Conservation (phyloP, 2,113 vertebrate genomes). For the Eulemur macaco region DNA sequence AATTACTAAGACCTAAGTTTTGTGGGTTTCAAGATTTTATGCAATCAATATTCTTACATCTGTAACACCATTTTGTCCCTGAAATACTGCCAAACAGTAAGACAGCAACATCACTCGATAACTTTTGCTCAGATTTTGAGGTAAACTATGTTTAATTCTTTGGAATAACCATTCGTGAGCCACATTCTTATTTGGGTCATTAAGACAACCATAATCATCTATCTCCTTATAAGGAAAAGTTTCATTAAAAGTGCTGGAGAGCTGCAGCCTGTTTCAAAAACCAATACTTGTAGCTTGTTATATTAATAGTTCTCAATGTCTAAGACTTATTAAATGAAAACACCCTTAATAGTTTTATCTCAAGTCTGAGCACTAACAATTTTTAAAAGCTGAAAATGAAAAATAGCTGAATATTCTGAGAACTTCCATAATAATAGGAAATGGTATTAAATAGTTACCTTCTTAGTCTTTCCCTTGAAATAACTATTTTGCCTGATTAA, state of each 20-base stretch:
- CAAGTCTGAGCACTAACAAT: slow-evolving; percentile 23
- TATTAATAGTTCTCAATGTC: slow-evolving; percentile 74
- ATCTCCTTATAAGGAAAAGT: slow-evolving; percentile 84
- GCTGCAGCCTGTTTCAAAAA: slow-evolving; percentile 81
- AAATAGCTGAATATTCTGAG: slow-evolving; percentile 38
- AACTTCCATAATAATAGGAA: slow-evolving; percentile 57
- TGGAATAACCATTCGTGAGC: slow-evolving; percentile 81
- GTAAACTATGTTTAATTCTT: slow-evolving; percentile 82
- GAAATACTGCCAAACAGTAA: slow-evolving; percentile 80
- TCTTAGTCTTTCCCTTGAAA: slow-evolving; percentile 43
- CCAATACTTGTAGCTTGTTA: slow-evolving; percentile 79
- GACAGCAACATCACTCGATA: slow-evolving; percentile 77
- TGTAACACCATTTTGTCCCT: slow-evolving; percentile 83
- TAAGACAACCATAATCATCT: slow-evolving; percentile 77
- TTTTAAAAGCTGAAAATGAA: slow-evolving; percentile 61
- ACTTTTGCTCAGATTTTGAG: slow-evolving; percentile 79
- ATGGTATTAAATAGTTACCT: background rate
- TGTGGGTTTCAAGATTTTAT: slow-evolving; percentile 84
- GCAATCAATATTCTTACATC: slow-evolving; percentile 86
- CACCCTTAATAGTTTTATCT: slow-evolving; percentile 46
- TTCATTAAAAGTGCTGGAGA: slow-evolving; percentile 81
- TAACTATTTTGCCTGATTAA: background rate
- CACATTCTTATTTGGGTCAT: slow-evolving; percentile 72
- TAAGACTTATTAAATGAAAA: slow-evolving; percentile 61
- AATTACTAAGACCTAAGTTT: slow-evolving; percentile 82